A percentile compares a stretch with the other conserved stretches of the same genome.
phyloP scores from a whole-genome alignment of 2,113 vertebrate species.

The Poeciliopsis occidentalis region DNA sequence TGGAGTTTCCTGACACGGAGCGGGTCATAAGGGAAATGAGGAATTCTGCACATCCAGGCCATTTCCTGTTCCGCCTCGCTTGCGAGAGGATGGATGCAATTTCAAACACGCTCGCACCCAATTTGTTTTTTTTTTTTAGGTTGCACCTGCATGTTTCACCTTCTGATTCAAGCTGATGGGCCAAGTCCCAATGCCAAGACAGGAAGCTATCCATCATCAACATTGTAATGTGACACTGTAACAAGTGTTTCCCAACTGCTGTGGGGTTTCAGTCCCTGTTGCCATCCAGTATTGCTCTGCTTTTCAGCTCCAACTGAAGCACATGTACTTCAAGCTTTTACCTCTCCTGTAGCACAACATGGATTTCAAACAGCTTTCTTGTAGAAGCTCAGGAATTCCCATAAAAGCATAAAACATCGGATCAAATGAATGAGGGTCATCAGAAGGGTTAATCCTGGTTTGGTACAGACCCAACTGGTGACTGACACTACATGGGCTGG shows the following conservation, averaged over 20 bases:
- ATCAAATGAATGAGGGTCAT: constrained; percentile 43
- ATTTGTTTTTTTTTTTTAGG: constrained; percentile 31
- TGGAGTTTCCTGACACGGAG: constrained; percentile 55
- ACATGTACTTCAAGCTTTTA: constrained; percentile 23
- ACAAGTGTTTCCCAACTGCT: constrained; percentile 29
- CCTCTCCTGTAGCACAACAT: constrained; percentile 15
- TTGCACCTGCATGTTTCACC: constrained; percentile 2
- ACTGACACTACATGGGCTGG: constrained; percentile 37
- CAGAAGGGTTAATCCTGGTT: constrained; percentile 45
- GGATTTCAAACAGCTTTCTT: background rate
- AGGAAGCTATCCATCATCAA: constrained; percentile 53
- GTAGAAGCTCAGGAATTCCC: constrained; percentile 4
- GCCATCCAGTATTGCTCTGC: background rate
- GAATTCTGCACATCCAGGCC: constrained; percentile 70
- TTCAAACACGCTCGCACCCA: background rate
- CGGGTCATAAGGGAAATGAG: constrained; percentile 53
- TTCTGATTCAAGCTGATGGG: constrained; percentile 15
- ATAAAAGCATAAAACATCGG: background rate
- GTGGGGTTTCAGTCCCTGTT: background rate
- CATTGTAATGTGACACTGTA: constrained; percentile 22
- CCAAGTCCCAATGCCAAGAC: background rate
- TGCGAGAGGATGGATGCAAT: constrained; percentile 10
- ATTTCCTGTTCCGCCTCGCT: constrained; percentile 63
- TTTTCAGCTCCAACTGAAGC: constrained; percentile 10
- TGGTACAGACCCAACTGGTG: constrained; percentile 41